Conservation (phyloP, 2,888 invertebrate genomes). For the Pegoplata infirma region DNA sequence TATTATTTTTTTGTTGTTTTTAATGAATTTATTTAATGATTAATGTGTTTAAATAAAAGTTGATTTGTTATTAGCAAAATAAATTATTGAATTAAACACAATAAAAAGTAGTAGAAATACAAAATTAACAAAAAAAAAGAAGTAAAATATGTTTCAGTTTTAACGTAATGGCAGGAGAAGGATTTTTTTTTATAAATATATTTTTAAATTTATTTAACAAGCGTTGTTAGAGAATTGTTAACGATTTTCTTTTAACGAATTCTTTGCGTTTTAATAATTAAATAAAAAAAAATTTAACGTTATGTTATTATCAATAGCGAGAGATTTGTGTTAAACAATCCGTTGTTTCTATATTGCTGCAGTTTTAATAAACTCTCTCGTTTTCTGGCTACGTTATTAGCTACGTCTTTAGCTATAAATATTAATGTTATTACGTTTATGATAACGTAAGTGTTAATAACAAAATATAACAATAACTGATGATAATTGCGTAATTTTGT, state of each 20-base stretch:
- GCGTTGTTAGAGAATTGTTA: background rate
- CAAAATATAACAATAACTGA: conserved; percentile 76
- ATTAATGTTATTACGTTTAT: conserved; percentile 16
- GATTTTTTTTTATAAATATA: conserved; percentile 22
- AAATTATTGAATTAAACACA: conserved; percentile 42
- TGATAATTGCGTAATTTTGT: conserved; percentile 76
- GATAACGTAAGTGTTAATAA: conserved; percentile 64
- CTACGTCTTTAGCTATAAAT: conserved; percentile 1
- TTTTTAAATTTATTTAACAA: conserved; percentile 6
- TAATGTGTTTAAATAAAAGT: conserved; percentile 41
- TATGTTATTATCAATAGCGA: background rate
- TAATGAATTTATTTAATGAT: conserved; percentile 25
- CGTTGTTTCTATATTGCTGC: conserved; percentile 31
- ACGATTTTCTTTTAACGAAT: no score
- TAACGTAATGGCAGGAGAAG: conserved; percentile 61
- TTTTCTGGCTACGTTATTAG: background rate
- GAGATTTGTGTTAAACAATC: conserved; percentile 8
- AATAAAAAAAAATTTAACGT: background rate
- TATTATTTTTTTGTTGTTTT: conserved; percentile 22
- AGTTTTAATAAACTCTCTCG: conserved; percentile 26
- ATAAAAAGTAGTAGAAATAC: conserved; percentile 19
- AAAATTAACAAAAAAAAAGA: conserved; percentile 35
- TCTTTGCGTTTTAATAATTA: no score
- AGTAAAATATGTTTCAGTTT: conserved; percentile 53
- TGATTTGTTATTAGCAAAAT: conserved; percentile 49